Evolutionary conservation across 1,140 invertebrate species (phyloP).

Genomic region (Drosophila ironensis): DNA sequence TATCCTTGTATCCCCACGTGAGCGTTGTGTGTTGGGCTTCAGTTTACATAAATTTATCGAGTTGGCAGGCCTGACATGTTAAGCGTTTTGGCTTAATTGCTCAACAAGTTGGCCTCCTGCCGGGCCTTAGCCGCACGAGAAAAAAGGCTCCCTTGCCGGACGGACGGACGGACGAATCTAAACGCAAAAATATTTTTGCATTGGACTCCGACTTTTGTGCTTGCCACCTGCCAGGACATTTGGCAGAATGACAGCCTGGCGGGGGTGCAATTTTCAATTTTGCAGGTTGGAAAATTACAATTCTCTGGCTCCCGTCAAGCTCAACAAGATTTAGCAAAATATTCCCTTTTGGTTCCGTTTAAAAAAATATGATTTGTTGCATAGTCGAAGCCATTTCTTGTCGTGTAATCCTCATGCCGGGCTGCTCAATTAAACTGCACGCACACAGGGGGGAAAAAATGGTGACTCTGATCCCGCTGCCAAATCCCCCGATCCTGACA

Average conservation of each 20-base stretch:
- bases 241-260: slow-evolving; percentile 1
- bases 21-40: too few relatives aligned
- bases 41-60: slow-evolving; percentile 59
- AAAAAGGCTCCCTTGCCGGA: too few relatives aligned
- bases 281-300: not conserved
- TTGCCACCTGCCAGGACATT: slow-evolving; percentile 37
- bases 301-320: too few relatives aligned
- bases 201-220: slow-evolving; percentile 8
- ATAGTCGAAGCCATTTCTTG: not conserved
- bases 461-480: slow-evolving; percentile 17
- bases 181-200: slow-evolving; percentile 32
- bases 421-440: slow-evolving; percentile 18
- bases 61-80: slow-evolving; percentile 28
- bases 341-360: too few relatives aligned
- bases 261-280: slow-evolving; percentile 7
- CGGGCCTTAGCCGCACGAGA: slow-evolving; percentile 14
- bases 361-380: not conserved
- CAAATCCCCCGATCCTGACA: slow-evolving; percentile 28
- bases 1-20: not conserved
- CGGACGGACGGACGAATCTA: too few relatives aligned
- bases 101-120: slow-evolving; percentile 71
- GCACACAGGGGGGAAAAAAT: not conserved
- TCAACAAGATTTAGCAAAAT: too few relatives aligned
- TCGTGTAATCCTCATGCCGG: not conserved
- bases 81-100: slow-evolving; percentile 64